Base-by-base conservation (phyloP, 2,113 vertebrate species). In the Petrocephalus zakoni region DNA sequence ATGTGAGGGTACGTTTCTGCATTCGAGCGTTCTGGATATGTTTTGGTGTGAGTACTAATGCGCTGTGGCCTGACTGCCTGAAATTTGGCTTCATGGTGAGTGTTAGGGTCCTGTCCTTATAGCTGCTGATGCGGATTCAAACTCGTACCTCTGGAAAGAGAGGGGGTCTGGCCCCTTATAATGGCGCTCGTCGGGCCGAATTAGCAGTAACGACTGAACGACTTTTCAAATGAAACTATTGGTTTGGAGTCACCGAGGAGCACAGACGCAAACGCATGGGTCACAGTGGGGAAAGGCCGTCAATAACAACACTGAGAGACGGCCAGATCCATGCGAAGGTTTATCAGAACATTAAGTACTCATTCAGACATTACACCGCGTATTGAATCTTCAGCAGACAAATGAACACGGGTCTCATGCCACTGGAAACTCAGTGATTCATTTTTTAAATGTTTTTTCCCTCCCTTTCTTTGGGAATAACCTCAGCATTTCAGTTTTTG, bases 331-430 rank as follows among this genome's bases (percentile, higher is more conserved):
- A 83, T 83, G 81, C 81, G 49, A 21, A 22, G 81, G 81, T 83
- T 83, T 83, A 49, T 83, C 81, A 83, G 81, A 83, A 83, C 81
- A 83, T 83, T 83, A 83, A 83, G 81, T 49, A 83, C 46, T 83
- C 81, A 83, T n/a, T 47, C 81, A 83, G 81, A 83, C 81, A 83
- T 83, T 83, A 83, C 81, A 22, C 19, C 46, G 7, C 0, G 81
- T 83, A 83, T 83, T 83, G 81, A 49, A 49, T 83, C 81, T 83
- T 49, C 81, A 49, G 81, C 46, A 83, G 81, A 49, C 81, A 25
- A 83, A 83, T 83, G 42, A 83, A 21, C 46, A n/a, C 81, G 49
- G 81, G 34, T 13, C 34, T 4, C 11, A 2, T 55, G 53, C 53
- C 19, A 21, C 72, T 78, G 72, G 34, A 29, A 42, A 6, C 72